Base-by-base conservation (phyloP, 35 echinoderm and acorn worm genomes). In the Diadema setosum region DNA sequence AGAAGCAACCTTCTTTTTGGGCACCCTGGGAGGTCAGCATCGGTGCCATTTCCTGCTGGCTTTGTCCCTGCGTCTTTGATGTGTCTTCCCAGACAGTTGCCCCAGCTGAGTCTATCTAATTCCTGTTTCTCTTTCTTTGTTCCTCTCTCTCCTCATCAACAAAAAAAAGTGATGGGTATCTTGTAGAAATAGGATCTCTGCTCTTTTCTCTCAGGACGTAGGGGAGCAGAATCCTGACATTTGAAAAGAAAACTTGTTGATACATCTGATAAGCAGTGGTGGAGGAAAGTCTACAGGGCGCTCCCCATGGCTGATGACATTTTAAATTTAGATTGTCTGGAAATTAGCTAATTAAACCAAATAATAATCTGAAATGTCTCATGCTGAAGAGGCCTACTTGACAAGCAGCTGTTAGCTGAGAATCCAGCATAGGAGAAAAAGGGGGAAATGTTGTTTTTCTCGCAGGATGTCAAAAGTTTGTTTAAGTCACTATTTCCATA, bases 301-400 rank as follows among this genome's bases (percentile, higher is more conserved):
- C 63, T 32, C 63, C 29, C 63, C 20, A 67, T 67, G 63, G 63
- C 37, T 67, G 26, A 34, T 33, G 30, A 2, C 2, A 67, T 67
- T 67, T 67, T 67, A 67, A 67, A 67, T 67, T 33, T 67, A 67
- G 63, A 67, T 32, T 67, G 63, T 67, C 63, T 67, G 63, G 63
- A 5, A 67, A 67, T 15, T 12, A 16, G 63, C 20, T 8, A 67
- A 31, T 67, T 67, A 67, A 2, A 34, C 27, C 8, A 67, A 34
- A 67, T 67, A 32, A 29, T 27, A 11, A 67, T 67, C 1, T 26
- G 37, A n/a, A 29, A 67, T 67, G 5, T 33, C 63, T 27, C 63
- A 60, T 8, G 57, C 8, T 60, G 3, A 16, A 27, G 9, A 60
- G n/a, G n/a, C n/a, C n/a, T n/a, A n/a, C n/a, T n/a, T n/a, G n/a